phyloP scores from a whole-genome alignment of 2,797 vertebrate species.

The Rhincodon typus region DNA sequence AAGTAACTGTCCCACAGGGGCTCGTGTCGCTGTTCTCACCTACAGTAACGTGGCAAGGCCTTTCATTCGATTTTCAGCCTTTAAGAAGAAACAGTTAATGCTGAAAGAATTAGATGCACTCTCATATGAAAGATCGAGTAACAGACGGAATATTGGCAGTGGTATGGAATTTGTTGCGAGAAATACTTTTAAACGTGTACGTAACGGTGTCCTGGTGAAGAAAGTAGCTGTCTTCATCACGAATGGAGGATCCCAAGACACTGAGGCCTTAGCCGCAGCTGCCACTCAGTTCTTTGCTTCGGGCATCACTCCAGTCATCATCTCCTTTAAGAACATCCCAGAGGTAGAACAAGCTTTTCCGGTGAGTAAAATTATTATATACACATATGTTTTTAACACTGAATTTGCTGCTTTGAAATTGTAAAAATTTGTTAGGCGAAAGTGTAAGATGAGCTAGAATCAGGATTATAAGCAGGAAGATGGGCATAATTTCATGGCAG shows the following conservation, averaged over 20 bases:
- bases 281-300: slow-evolving; percentile 45
- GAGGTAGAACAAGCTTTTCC: slow-evolving; percentile 42
- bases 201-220: slow-evolving; percentile 40
- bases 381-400: neutral
- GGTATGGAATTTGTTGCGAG: slow-evolving; percentile 48
- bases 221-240: slow-evolving; percentile 49
- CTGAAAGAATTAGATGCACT: slow-evolving; percentile 43
- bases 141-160: slow-evolving; percentile 41
- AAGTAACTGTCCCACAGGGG: slow-evolving; percentile 46
- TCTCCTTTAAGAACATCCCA: slow-evolving; percentile 46
- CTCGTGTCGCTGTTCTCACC: slow-evolving; percentile 45
- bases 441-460: neutral
- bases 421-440: neutral
- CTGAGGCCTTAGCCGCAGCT: slow-evolving; percentile 41
- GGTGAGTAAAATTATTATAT: slow-evolving; percentile 42
- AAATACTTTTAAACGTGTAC: slow-evolving; percentile 51
- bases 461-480: neutral
- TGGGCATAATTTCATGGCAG: neutral
- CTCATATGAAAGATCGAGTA: slow-evolving; percentile 36
- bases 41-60: slow-evolving; percentile 39
- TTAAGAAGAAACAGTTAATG: slow-evolving; percentile 42
- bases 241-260: slow-evolving; percentile 25
- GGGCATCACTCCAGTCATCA: slow-evolving; percentile 44
- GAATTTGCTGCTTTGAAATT: neutral
- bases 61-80: slow-evolving; percentile 46